These are phyloP conservation scores for Gopherus flavomarginatus DNA, from an alignment of 2,113 vertebrate genomes.

Conservation along the genomic window DNA sequence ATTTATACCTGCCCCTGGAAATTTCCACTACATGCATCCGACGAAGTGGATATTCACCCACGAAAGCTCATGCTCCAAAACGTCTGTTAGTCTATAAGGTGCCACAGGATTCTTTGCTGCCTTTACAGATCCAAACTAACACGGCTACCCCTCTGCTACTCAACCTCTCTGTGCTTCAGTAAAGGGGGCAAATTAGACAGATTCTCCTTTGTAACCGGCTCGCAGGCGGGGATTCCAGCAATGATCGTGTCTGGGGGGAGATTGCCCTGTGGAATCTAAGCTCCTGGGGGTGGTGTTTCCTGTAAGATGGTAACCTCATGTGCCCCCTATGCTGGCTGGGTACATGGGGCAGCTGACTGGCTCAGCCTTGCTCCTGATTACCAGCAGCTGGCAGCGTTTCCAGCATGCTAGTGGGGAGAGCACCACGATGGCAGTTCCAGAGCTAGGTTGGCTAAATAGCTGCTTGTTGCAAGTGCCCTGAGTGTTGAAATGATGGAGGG, in stretches of 20 bases:
- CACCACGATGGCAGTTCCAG: background rate
- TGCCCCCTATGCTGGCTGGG: rapidly evolving
- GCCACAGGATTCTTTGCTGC: too few relatives aligned
- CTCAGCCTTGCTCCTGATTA: background rate
- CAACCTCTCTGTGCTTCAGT: background rate
- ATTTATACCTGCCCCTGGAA: too few relatives aligned
- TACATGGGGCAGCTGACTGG: background rate
- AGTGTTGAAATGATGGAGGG: background rate
- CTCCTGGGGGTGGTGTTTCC: background rate
- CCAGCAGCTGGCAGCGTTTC: constrained; percentile 20
- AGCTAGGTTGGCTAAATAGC: background rate
- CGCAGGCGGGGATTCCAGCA: background rate
- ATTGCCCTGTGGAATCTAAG: background rate
- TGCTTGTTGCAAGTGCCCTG: background rate
- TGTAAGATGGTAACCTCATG: background rate
- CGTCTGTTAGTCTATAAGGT: too few relatives aligned
- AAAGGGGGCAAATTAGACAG: background rate
- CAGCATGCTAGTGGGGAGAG: constrained; percentile 1
- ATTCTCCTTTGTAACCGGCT: background rate
- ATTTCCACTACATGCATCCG: too few relatives aligned
- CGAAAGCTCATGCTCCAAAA: too few relatives aligned
- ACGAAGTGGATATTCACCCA: too few relatives aligned
- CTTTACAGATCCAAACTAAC: too few relatives aligned
- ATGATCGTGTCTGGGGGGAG: background rate
- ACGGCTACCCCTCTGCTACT: background rate